Conservation (phyloP, 2,113 vertebrate species). For the Ageneiosus marmoratus region DNA sequence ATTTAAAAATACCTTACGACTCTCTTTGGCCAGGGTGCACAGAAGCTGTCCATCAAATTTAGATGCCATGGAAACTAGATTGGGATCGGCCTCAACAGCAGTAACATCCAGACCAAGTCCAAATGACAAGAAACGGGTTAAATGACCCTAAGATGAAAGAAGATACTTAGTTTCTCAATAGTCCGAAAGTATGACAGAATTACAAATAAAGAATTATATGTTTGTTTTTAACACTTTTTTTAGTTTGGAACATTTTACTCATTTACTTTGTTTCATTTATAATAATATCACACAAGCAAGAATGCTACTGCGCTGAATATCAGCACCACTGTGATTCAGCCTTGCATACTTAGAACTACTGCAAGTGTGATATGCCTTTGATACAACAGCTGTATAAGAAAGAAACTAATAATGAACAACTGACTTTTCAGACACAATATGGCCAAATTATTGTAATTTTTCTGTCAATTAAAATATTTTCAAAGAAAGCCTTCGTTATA, state of each 20-base stretch:
- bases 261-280: not conserved
- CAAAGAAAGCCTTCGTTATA: not conserved
- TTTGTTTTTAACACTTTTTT: not conserved
- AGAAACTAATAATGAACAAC: not conserved
- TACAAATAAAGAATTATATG: not conserved
- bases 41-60: constrained; percentile 80
- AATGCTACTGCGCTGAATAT: not conserved
- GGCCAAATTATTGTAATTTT: not conserved
- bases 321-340: not conserved
- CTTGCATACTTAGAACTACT: not conserved
- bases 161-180: not conserved
- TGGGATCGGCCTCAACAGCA: constrained; percentile 79
- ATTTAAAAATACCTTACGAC: constrained; percentile 58
- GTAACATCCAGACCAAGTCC: constrained; percentile 82
- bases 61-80: constrained; percentile 73
- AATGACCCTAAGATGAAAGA: constrained; percentile 78
- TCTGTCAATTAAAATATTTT: not conserved
- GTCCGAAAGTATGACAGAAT: not conserved
- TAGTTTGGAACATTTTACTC: not conserved
- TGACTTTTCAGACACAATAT: not conserved
- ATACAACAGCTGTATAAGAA: not conserved
- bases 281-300: not conserved
- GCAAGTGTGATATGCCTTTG: not conserved
- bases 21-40: constrained; percentile 71
- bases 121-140: constrained; percentile 85